These are phyloP conservation scores for Eupsilia transversa DNA, from an alignment of 2,888 invertebrate species.

Conservation along the genomic window DNA sequence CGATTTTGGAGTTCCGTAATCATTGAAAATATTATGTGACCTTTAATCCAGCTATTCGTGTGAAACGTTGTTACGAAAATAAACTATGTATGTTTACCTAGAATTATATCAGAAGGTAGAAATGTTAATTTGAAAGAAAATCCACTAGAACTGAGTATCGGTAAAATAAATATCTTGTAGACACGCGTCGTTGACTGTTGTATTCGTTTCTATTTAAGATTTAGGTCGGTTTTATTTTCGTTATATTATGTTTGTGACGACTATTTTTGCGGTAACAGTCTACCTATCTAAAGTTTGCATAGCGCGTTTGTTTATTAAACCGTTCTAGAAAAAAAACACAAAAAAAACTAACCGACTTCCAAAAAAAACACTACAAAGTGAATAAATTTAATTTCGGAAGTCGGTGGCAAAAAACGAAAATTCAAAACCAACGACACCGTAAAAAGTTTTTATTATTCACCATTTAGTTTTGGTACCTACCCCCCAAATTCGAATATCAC, in stretches of 20 bases:
- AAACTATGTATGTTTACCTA: not conserved
- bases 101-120: not conserved
- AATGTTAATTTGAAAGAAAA: not conserved
- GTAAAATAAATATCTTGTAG: not conserved
- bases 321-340: slow-evolving; percentile 3
- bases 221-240: not conserved
- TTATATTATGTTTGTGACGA: not conserved
- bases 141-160: not conserved
- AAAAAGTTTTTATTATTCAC: too few species aligned
- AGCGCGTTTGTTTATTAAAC: not conserved
- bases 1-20: slow-evolving; percentile 59
- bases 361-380: too few species aligned
- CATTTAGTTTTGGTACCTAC: too few species aligned
- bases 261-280: not conserved
- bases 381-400: too few species aligned
- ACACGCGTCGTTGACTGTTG: not conserved
- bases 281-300: not conserved
- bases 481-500: too few species aligned
- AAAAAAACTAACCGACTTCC: too few species aligned
- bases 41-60: slow-evolving; percentile 1
- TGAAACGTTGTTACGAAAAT: slow-evolving; percentile 5
- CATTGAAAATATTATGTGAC: slow-evolving; percentile 26
- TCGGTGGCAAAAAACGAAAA: too few species aligned
- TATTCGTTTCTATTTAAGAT: not conserved
- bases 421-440: too few species aligned